Percentiles rank a stretch among this genome's conserved stretches.
Evolutionary conservation across 2,888 invertebrate species (phyloP).

Genomic region (Drosophila koepferae): DNA sequence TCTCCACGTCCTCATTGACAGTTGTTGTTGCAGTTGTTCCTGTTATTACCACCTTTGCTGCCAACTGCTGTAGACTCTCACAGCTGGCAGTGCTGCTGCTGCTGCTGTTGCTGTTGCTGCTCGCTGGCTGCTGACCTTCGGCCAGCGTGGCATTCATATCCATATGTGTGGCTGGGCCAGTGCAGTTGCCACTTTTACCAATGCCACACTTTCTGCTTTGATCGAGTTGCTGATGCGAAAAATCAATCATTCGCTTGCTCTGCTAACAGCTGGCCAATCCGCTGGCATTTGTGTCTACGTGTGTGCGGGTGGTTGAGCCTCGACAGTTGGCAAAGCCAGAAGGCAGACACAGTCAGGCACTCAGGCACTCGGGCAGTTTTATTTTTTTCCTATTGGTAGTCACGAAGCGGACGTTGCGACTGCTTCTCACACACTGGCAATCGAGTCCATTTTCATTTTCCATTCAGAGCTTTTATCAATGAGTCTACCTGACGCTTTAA

Average conservation of each 20-base stretch:
- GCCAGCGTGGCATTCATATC: constrained; percentile 43
- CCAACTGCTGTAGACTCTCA: constrained; percentile 25
- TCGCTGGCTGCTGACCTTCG: constrained; percentile 49
- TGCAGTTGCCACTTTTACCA: constrained; percentile 6
- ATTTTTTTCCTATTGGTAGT: constrained; percentile 7
- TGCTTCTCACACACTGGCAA: constrained; percentile 55
- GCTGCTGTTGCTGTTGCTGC: constrained; percentile 21
- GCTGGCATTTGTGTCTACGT: constrained; percentile 29
- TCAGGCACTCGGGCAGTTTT: background rate
- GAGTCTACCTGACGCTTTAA: constrained; percentile 37
- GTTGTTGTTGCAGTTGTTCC: background rate
- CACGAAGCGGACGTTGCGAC: constrained; percentile 47
- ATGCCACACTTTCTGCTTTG: background rate
- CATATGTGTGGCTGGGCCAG: constrained; percentile 28
- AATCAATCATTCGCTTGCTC: constrained; percentile 66
- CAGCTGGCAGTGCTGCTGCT: constrained; percentile 30
- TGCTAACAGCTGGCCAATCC: constrained; percentile 65
- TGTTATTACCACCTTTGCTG: background rate
- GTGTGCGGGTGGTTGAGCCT: constrained; percentile 10
- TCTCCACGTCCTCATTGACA: constrained; percentile 4
- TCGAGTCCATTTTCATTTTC: constrained; percentile 1
- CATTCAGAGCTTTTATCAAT: constrained; percentile 20
- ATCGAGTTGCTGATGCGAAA: constrained; percentile 45
- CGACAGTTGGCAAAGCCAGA: constrained; percentile 17
- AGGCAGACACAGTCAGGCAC: background rate